These are phyloP conservation scores for Carabus problematicus DNA, from an alignment of 2,888 invertebrate genomes.

Conservation along the genomic window DNA sequence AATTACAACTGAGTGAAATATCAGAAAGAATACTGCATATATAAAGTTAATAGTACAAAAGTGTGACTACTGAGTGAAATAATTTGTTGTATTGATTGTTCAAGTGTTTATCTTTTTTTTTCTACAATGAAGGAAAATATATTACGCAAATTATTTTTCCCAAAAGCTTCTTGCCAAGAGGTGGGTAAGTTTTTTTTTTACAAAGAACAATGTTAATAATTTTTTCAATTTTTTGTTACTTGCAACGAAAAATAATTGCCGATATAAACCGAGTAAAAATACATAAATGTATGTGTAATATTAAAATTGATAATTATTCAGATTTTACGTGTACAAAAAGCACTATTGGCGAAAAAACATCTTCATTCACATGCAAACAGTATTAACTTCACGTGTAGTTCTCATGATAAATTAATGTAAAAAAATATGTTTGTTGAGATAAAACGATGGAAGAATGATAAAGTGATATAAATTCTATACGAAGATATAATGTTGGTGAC, in stretches of 20 bases:
- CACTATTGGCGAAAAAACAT: neutral
- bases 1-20: too few species aligned
- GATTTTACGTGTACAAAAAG: too few species aligned
- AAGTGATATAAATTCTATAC: conserved; percentile 14
- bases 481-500: neutral
- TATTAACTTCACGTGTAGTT: conserved; percentile 36
- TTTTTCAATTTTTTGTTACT: conserved; percentile 1
- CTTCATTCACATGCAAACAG: conserved; percentile 13
- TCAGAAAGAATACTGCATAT: too few species aligned
- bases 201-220: conserved; percentile 22
- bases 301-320: too few species aligned
- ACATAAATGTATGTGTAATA: too few species aligned
- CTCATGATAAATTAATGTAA: conserved; percentile 20
- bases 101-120: neutral
- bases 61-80: conserved; percentile 13
- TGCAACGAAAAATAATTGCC: too few species aligned
- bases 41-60: too few species aligned
- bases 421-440: conserved; percentile 15
- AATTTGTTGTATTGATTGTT: conserved; percentile 39
- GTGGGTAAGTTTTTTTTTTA: conserved; percentile 69
- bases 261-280: too few species aligned
- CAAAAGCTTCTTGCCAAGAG: conserved; percentile 77
- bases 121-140: conserved; percentile 25
- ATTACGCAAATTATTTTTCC: conserved; percentile 58
- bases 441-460: conserved; percentile 26